A percentile compares a stretch with the other conserved stretches of the same genome.
These are phyloP conservation scores for Vulpes vulpes DNA, from an alignment of 2,113 vertebrate genomes.

Conservation along the genomic window DNA sequence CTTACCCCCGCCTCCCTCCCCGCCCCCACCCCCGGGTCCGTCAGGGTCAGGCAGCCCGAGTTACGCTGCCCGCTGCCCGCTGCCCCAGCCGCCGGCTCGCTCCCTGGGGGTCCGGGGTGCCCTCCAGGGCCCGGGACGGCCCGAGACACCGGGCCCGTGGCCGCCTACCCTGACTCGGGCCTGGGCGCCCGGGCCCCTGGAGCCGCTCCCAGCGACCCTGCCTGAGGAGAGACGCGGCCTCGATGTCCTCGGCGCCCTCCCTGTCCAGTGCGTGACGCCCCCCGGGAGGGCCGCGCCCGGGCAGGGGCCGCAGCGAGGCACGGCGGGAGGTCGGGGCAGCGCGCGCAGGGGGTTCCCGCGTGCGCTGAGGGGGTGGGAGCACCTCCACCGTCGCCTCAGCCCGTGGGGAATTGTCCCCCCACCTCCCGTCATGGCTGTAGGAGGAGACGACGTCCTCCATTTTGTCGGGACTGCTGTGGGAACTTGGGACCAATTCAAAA, in stretches of 20 bases:
- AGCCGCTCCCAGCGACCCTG: not conserved
- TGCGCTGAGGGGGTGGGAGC: not conserved
- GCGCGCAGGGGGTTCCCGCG: not conserved
- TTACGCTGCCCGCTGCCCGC: not conserved
- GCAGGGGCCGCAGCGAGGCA: not conserved
- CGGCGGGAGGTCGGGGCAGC: not conserved
- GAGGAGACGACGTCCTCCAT: constrained; percentile 88
- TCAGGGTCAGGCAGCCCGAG: constrained; percentile 38
- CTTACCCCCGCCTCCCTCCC: not conserved
- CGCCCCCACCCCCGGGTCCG: not conserved
- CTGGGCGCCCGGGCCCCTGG: not conserved
- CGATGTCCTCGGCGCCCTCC: constrained; percentile 46
- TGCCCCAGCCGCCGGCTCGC: accelerated
- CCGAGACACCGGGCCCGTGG: too few species aligned
- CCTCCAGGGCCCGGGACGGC: too few species aligned
- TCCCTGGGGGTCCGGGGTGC: not conserved
- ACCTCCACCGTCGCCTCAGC: constrained; percentile 35
- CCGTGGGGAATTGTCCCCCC: constrained; percentile 67
- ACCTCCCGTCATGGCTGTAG: constrained; percentile 79
- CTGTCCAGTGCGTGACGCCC: not conserved
- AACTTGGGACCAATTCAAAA: constrained; percentile 75
- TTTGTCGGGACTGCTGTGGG: constrained; percentile 86
- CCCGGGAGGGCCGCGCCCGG: not conserved
- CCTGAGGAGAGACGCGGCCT: constrained; percentile 47
- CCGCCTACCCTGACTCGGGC: not conserved